phyloP scores from a whole-genome alignment of 2,888 invertebrate genomes.

The Gandaritis pyraliata region DNA sequence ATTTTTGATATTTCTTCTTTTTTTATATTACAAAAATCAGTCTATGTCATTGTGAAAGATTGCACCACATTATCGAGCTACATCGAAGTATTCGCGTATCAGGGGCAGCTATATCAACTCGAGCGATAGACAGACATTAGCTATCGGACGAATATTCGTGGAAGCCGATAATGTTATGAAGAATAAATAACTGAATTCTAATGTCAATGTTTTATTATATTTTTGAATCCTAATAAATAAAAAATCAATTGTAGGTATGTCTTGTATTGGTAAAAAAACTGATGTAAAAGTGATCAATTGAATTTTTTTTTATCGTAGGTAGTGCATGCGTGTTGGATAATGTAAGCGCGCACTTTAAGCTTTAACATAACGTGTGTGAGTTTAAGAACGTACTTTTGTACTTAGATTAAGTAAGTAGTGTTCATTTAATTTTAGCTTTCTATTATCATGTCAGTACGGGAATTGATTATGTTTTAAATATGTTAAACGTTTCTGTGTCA shows the following conservation, averaged over 20 bases:
- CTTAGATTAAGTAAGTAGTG: constrained; percentile 8
- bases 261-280: too few species aligned
- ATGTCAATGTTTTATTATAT: too few species aligned
- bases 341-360: constrained; percentile 12
- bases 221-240: too few species aligned
- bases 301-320: too few species aligned
- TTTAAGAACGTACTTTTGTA: constrained; percentile 16
- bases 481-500: not conserved
- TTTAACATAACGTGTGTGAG: constrained; percentile 8
- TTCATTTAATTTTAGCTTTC: not conserved
- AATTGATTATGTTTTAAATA: constrained; percentile 12
- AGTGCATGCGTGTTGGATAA: constrained; percentile 8
- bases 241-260: too few species aligned
- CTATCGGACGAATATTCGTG: too few species aligned
- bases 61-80: too few species aligned
- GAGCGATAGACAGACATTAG: too few species aligned
- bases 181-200: too few species aligned
- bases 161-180: too few species aligned
- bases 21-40: not conserved
- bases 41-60: not conserved
- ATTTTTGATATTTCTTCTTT: constrained; percentile 2
- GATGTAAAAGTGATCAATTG: too few species aligned
- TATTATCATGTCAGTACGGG: constrained; percentile 2
- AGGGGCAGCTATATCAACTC: not conserved
- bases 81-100: not conserved